Conservation (phyloP, 2,113 vertebrate genomes). For the Camelus bactrianus region DNA sequence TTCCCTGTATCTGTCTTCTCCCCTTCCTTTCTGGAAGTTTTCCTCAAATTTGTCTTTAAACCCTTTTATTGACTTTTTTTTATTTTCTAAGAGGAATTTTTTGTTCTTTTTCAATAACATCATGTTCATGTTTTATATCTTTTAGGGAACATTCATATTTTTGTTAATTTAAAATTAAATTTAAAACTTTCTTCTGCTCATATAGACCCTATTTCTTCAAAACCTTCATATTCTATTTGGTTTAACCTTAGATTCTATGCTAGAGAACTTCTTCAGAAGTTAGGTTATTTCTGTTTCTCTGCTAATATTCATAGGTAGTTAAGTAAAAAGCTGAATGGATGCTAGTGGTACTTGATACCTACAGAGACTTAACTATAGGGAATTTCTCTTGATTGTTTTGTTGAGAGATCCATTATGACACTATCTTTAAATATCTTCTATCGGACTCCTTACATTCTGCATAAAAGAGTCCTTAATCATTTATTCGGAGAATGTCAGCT, state of each 20-base stretch:
- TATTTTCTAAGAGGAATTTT: neutral
- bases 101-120: neutral
- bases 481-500: neutral
- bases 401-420: neutral
- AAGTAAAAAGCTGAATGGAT: conserved; percentile 18
- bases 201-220: neutral
- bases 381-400: conserved; percentile 12
- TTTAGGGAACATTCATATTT: neutral
- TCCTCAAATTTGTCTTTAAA: neutral
- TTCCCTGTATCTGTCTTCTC: neutral
- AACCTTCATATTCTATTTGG: neutral
- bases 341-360: neutral
- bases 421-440: neutral
- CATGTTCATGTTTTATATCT: neutral
- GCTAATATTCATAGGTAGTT: neutral
- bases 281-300: neutral
- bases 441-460: neutral
- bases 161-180: neutral
- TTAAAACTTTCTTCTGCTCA: neutral
- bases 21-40: neutral
- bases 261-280: conserved; percentile 12
- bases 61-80: neutral
- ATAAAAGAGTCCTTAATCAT: neutral
- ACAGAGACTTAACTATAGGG: neutral
- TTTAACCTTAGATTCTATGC: neutral